These are phyloP conservation scores for Biston stratarius DNA, from an alignment of 2,888 invertebrate genomes.

Conservation along the genomic window DNA sequence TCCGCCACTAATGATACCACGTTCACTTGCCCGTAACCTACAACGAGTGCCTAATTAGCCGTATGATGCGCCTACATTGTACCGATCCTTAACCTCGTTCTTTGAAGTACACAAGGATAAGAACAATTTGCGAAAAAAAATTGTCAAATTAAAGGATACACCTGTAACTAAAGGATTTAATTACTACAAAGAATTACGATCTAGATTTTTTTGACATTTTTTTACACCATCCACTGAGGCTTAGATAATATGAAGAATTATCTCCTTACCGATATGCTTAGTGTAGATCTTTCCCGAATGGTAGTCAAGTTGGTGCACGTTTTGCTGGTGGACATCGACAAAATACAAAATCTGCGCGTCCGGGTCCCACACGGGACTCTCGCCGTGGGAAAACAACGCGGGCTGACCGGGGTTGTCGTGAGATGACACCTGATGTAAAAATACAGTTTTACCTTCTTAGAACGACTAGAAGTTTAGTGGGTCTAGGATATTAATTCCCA, in stretches of 20 bases:
- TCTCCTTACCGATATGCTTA: conserved; percentile 66
- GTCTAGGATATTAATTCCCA: no score
- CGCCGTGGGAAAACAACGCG: conserved; percentile 67
- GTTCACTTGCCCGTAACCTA: conserved; percentile 83
- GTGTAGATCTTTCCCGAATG: conserved; percentile 63
- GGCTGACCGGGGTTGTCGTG: conserved; percentile 58
- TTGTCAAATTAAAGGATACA: no score
- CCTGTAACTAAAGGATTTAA: no score
- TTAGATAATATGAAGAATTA: no score
- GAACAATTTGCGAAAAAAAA: no score
- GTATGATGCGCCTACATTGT: no score
- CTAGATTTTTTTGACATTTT: no score
- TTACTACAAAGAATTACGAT: no score
- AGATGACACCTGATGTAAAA: conserved; percentile 62
- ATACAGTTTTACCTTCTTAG: neutral
- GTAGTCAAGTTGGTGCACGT: conserved; percentile 82
- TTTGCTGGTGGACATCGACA: conserved; percentile 84
- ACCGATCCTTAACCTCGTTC: no score
- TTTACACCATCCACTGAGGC: no score
- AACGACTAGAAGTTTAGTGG: neutral
- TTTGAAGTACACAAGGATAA: no score
- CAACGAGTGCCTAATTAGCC: neutral
- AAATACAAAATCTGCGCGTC: conserved; percentile 81
- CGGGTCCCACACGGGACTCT: conserved; percentile 87
- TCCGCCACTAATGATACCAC: conserved; percentile 75